Conservation (phyloP, 2,888 invertebrate genomes). For the Trachelus troglodyta region DNA sequence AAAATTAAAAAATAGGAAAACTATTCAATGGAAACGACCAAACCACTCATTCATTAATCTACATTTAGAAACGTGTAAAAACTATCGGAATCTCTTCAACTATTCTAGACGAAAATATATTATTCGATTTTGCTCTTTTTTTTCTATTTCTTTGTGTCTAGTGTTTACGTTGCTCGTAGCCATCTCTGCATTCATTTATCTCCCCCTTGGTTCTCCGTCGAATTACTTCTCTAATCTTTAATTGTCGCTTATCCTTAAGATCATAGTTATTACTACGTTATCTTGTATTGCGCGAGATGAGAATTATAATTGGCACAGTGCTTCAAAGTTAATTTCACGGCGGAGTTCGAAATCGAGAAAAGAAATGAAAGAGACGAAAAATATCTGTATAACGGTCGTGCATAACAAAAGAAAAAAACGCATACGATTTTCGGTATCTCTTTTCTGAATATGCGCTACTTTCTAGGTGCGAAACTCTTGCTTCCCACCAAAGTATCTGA, state of each 20-base stretch:
- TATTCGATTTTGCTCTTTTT: constrained; percentile 1
- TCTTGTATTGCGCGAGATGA: background rate
- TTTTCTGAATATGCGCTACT: background rate
- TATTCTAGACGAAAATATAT: constrained; percentile 9
- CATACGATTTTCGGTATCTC: background rate
- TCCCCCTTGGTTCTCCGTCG: background rate
- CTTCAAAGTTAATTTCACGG: background rate
- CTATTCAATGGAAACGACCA: background rate
- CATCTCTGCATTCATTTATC: background rate
- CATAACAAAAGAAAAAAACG: background rate
- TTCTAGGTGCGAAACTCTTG: background rate
- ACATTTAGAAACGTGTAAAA: constrained; percentile 4
- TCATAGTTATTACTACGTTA: background rate
- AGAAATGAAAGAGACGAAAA: background rate
- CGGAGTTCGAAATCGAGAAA: background rate
- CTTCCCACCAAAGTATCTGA: background rate
- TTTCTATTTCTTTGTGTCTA: background rate
- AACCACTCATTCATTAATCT: constrained; percentile 23
- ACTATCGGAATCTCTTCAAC: constrained; percentile 1
- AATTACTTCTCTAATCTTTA: background rate
- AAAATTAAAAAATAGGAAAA: background rate
- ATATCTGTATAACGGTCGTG: background rate
- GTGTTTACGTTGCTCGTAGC: background rate
- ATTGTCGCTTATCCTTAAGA: background rate
- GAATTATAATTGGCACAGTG: background rate